These are phyloP conservation scores for Eidolon helvum DNA, from an alignment of 2,113 vertebrate genomes.

Conservation along the genomic window DNA sequence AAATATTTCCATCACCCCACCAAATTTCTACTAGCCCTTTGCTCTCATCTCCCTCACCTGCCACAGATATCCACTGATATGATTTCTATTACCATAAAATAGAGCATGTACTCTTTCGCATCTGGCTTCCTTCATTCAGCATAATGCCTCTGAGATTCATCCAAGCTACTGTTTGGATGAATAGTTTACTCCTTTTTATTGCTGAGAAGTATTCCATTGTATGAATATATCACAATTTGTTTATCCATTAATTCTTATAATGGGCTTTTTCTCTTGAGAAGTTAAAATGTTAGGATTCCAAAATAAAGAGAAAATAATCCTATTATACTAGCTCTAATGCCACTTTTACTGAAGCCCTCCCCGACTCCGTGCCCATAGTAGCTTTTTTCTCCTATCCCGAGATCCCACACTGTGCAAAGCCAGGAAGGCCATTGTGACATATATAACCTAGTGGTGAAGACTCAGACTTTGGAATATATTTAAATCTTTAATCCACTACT, in stretches of 20 bases:
- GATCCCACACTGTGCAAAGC: neutral
- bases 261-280: neutral
- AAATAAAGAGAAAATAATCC: neutral
- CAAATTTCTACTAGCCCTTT: neutral
- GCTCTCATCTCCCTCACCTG: neutral
- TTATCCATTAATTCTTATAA: slow-evolving; percentile 9
- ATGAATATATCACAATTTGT: neutral
- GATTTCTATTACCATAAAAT: neutral
- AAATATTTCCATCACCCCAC: neutral
- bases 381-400: neutral
- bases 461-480: neutral
- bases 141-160: neutral
- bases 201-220: neutral
- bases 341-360: neutral
- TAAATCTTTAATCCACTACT: neutral
- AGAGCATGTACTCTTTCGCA: neutral
- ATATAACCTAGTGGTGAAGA: neutral
- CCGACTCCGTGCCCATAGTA: neutral
- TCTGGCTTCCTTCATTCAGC: neutral
- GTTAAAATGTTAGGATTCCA: neutral
- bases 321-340: neutral
- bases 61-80: neutral
- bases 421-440: neutral
- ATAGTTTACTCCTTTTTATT: neutral
- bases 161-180: neutral